These are phyloP conservation scores for Melanotaenia parkinsoni DNA, from an alignment of 2,797 vertebrate species.

Conservation along the genomic window DNA sequence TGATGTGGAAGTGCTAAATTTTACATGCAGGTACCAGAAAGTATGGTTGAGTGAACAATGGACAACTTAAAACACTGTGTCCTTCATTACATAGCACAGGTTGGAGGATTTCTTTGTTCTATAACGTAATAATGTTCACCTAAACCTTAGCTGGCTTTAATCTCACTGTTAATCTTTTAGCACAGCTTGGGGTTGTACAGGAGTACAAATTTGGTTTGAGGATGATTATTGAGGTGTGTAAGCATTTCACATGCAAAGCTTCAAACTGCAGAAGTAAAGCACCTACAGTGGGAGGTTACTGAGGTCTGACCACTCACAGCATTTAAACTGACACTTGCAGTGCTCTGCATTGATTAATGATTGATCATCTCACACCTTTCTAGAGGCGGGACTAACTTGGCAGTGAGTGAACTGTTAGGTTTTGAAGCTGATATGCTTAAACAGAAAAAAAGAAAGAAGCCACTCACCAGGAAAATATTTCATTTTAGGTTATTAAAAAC, in stretches of 20 bases:
- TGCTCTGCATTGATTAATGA: neutral
- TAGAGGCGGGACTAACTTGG: neutral
- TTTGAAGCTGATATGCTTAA: neutral
- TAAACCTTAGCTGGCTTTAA: slow-evolving; percentile 3
- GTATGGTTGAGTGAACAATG: neutral
- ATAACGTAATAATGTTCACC: neutral
- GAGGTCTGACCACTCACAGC: neutral
- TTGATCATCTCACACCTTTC: neutral
- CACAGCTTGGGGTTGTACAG: neutral
- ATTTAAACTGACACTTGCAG: neutral
- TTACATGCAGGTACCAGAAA: slow-evolving; percentile 37
- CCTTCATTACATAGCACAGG: slow-evolving; percentile 1
- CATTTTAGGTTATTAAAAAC: neutral
- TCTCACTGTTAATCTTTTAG: slow-evolving; percentile 4
- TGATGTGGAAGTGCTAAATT: slow-evolving; percentile 56
- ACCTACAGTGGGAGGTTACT: neutral
- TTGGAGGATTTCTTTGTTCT: neutral
- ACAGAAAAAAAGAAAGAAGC: neutral
- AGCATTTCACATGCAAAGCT: neutral
- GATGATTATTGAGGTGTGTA: neutral
- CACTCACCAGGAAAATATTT: neutral
- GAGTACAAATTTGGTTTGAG: neutral
- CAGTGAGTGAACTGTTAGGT: neutral
- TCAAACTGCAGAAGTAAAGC: neutral
- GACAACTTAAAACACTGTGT: neutral